Conservation (phyloP, 2,113 vertebrate species). For the Pygoscelis adeliae region DNA sequence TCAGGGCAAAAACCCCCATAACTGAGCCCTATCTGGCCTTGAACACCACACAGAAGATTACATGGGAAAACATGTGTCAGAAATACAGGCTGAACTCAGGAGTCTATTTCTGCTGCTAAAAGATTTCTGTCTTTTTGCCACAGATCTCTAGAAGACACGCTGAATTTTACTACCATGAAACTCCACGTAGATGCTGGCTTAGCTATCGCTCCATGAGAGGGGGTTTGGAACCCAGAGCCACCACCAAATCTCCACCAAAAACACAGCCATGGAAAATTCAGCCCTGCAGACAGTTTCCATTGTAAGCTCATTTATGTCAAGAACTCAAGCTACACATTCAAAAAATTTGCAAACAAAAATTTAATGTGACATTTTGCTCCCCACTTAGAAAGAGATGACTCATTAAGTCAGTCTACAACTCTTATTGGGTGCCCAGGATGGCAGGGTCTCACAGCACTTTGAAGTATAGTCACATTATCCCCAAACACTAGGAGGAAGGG, state of each 20-base stretch:
- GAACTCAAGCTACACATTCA: not conserved
- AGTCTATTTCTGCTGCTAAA: not conserved
- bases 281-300: not conserved
- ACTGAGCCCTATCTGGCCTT: not conserved
- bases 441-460: not conserved
- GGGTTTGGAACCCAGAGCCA: not conserved
- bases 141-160: not conserved
- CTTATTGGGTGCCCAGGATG: not conserved
- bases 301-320: not conserved
- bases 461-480: not conserved
- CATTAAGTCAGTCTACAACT: not conserved
- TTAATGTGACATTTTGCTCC: slow-evolving; percentile 25
- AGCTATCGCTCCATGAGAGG: not conserved
- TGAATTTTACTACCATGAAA: not conserved
- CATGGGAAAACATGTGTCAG: not conserved
- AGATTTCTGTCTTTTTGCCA: not conserved
- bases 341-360: slow-evolving; percentile 20
- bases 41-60: not conserved
- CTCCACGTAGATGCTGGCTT: not conserved
- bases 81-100: not conserved
- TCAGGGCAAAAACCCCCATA: not conserved
- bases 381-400: not conserved
- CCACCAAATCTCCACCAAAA: not conserved
- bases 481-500: not conserved
- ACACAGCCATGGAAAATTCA: not conserved